phyloP scores from a whole-genome alignment of 2,888 invertebrate species.

The Anoncus sp. region DNA sequence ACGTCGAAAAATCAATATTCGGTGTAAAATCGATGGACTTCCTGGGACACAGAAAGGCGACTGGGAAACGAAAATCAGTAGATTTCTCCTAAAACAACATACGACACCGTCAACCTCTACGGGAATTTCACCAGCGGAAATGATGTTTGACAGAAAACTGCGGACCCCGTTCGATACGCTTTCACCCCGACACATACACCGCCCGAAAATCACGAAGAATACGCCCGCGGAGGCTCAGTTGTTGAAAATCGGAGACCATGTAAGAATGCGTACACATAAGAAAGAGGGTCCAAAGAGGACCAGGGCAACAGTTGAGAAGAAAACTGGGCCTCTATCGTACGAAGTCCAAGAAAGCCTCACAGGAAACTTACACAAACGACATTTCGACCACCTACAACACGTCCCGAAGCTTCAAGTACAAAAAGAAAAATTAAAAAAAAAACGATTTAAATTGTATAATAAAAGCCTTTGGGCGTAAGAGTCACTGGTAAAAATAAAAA shows the following conservation, averaged over 20 bases:
- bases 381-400: conserved; percentile 58
- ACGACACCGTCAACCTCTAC: conserved; percentile 61
- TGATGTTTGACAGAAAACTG: conserved; percentile 60
- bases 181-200: conserved; percentile 33
- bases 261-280: conserved; percentile 48
- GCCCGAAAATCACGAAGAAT: conserved; percentile 25
- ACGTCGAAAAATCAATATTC: conserved; percentile 47
- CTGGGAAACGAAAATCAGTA: conserved; percentile 46
- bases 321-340: conserved; percentile 62
- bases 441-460: too few species aligned
- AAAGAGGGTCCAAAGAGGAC: conserved; percentile 52
- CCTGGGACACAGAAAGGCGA: conserved; percentile 51
- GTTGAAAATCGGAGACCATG: conserved; percentile 40
- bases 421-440: conserved; percentile 17
- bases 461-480: too few species aligned
- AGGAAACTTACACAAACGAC: conserved; percentile 45
- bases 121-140: conserved; percentile 51
- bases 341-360: conserved; percentile 38
- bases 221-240: conserved; percentile 31
- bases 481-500: conserved; percentile 7
- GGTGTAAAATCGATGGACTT: conserved; percentile 49
- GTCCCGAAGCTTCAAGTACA: conserved; percentile 29
- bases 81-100: conserved; percentile 60
- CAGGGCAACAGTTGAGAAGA: conserved; percentile 50
- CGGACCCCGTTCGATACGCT: conserved; percentile 43